Base-by-base conservation (phyloP, 2,888 invertebrate species). In the Campoletis raptor region DNA sequence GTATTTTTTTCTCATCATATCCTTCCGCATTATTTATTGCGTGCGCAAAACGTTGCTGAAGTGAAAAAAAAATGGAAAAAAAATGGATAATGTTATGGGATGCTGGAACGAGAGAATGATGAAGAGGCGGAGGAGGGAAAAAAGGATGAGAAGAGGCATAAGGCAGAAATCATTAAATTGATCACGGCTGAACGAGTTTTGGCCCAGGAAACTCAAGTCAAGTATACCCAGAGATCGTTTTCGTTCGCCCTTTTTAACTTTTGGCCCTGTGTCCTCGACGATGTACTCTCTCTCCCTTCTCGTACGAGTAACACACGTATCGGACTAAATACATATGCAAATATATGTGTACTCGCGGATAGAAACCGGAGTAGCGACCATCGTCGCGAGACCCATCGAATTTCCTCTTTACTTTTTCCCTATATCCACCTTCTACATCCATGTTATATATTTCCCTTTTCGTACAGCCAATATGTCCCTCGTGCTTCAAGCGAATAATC, bases 321-420 rank as follows among this genome's bases (percentile, higher is more conserved):
- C 88, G 84, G 89, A 90, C 91, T 92, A 93, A 93, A 92, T 92
- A 92, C 93, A 92, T 93, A 92, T 93, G 93, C 92, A 93, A 93
- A 93, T 93, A 92, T 92, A 91, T 92, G 87, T 37, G 80, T 83
- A 66, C 74, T 36, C 36, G 66, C 66, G 40, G 40, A 73, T 42
- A 69, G 5, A 66, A n/a, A 9, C 52, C n/a, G 30, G 37, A 64
- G 48, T 21, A 24, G 67, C 81, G 69, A 82, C 57, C 66, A 45
- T 80, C 37, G 54, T 37, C 21, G 45, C 70, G 45, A 45, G 24
- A 48, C 73, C 66, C 73, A 83, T 77, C 67, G 61, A 84, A 86
- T 81, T 57, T 74, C 42, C 80, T 66, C 69, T 72, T 61, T 70
- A 42, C 42, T 30, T 30, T 80, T 80, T 80, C 36, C 61, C 70